Conservation (phyloP, 2,113 vertebrate species). For the Platichthys stellatus region DNA sequence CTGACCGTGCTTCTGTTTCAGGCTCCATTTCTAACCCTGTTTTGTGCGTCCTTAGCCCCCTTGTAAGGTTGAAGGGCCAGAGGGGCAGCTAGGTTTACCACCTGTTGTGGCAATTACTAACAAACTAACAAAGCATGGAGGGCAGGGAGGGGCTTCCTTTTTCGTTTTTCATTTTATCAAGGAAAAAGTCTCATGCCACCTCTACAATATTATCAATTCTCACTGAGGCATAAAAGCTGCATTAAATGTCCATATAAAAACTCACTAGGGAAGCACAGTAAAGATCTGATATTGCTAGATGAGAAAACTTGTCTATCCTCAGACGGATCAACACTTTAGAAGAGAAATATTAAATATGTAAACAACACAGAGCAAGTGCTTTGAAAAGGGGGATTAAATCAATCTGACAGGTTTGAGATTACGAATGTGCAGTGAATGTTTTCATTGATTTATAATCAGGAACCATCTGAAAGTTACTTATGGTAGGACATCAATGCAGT, state of each 20-base stretch:
- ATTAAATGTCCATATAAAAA: conserved; percentile 2
- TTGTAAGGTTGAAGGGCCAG: conserved; percentile 43
- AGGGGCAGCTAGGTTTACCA: conserved; percentile 70
- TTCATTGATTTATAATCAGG: conserved; percentile 1
- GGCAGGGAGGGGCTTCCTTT: conserved; percentile 29
- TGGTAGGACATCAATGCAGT: no score
- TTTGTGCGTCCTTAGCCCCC: conserved; percentile 45
- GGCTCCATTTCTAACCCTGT: conserved; percentile 64
- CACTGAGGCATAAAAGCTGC: background rate
- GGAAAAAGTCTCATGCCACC: background rate
- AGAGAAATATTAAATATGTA: background rate
- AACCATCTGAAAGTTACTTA: background rate
- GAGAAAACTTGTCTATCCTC: background rate
- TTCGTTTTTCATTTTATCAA: conserved; percentile 43
- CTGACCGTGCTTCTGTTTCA: conserved; percentile 59
- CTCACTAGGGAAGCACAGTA: background rate
- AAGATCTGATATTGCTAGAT: background rate
- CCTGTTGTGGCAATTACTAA: conserved; percentile 77
- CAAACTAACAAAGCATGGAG: conserved; percentile 62
- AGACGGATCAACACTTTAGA: background rate
- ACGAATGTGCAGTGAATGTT: conserved; percentile 1
- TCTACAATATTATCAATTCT: background rate
- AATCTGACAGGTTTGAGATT: background rate
- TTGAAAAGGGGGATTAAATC: conserved; percentile 1
- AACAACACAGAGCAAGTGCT: background rate